Evolutionary conservation across 1,140 invertebrate genomes (phyloP).

Genomic region (Zelostemma sp.): DNA sequence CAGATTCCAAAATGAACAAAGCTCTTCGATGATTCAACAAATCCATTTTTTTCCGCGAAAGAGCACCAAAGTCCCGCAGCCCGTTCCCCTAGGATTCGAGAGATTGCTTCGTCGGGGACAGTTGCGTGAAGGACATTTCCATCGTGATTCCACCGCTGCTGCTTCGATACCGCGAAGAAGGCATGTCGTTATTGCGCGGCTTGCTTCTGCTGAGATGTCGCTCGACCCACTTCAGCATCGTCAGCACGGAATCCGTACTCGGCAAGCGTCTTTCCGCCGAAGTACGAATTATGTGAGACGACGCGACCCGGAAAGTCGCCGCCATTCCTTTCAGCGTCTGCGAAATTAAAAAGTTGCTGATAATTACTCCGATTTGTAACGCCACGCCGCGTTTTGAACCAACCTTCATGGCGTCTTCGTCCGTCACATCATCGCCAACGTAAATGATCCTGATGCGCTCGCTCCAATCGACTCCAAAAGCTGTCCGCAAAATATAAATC

Average conservation of each 20-base stretch:
- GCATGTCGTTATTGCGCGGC: slow-evolving; percentile 71
- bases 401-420: slow-evolving; percentile 93
- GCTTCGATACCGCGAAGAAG: slow-evolving; percentile 72
- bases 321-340: slow-evolving; percentile 91
- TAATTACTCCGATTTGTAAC: too few relatives aligned
- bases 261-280: slow-evolving; percentile 87
- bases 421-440: slow-evolving; percentile 89
- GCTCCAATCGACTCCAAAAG: slow-evolving; percentile 92
- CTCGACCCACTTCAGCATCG: slow-evolving; percentile 91
- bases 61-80: too few relatives aligned
- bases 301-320: slow-evolving; percentile 88
- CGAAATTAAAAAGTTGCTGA: too few relatives aligned
- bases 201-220: slow-evolving; percentile 83
- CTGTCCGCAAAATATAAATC: slow-evolving; percentile 89
- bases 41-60: too few relatives aligned
- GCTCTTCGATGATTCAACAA: too few relatives aligned
- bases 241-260: slow-evolving; percentile 88
- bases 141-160: slow-evolving; percentile 76
- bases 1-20: too few relatives aligned
- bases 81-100: neutral
- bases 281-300: slow-evolving; percentile 87
- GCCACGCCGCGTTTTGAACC: too few relatives aligned
- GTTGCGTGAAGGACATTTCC: slow-evolving; percentile 76
- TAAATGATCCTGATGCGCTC: slow-evolving; percentile 92
- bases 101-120: slow-evolving; percentile 16